These are phyloP conservation scores for Pectinophora gossypiella DNA, from an alignment of 1,140 invertebrate genomes.

Conservation along the genomic window DNA sequence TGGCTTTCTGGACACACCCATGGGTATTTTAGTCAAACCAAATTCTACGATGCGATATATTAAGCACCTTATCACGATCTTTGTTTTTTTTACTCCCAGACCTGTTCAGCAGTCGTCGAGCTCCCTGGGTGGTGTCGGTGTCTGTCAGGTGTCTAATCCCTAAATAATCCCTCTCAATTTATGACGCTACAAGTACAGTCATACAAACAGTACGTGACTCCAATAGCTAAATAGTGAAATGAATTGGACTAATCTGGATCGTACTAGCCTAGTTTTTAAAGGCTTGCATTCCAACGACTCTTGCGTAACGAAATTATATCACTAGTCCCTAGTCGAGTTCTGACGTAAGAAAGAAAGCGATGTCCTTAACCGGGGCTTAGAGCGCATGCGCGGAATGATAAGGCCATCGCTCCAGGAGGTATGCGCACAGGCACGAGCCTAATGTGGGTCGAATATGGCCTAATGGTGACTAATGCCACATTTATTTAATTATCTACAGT, in stretches of 20 bases:
- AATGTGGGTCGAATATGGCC: background rate
- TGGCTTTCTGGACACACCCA: too few species aligned
- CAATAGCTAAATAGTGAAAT: too few species aligned
- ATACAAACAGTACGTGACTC: too few species aligned
- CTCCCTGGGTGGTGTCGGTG: too few species aligned
- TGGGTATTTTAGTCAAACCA: too few species aligned
- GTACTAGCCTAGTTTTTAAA: background rate
- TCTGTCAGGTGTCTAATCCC: too few species aligned
- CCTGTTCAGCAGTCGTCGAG: too few species aligned
- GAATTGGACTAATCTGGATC: background rate
- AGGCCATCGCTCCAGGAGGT: constrained; percentile 7
- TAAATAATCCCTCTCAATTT: too few species aligned
- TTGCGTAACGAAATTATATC: constrained; percentile 41
- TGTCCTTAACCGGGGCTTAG: constrained; percentile 36
- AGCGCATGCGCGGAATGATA: constrained; percentile 14
- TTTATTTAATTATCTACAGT: background rate
- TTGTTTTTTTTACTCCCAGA: too few species aligned
- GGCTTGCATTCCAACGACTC: constrained; percentile 4
- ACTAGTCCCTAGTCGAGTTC: constrained; percentile 27
- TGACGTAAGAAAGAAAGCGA: constrained; percentile 47
- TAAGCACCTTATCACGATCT: too few species aligned
- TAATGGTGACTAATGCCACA: background rate
- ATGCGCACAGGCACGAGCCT: background rate
- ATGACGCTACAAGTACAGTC: too few species aligned
- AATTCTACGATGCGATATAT: too few species aligned